Evolutionary conservation across 2,797 vertebrate species (phyloP), one percentile per base, ranked within the genome.

Genomic region (Simalia tracyae): DNA sequence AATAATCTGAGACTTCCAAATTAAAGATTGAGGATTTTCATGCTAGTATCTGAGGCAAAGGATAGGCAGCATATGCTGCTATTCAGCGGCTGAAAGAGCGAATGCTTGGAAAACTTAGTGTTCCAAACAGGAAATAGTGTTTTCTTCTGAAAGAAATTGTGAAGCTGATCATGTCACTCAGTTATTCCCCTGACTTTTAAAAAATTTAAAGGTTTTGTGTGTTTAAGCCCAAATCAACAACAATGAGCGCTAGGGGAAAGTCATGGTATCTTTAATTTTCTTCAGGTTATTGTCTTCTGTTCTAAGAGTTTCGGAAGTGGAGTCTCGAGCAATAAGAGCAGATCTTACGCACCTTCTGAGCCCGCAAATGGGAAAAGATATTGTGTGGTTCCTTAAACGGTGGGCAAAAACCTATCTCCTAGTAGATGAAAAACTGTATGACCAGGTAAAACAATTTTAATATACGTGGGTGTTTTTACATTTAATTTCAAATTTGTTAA

Each of bases 331-430:
- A 89, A 99, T 99, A 92, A 98, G 99, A 96, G 99, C 99, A 66
- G 98, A 98, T 95, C 98, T 99, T 93, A 99, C 98, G 0, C 97
- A 98, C 95, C 98, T 99, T 91, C 98, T 99, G 94, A 99, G 99
- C 95, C 99, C 99, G 5, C 99, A 99, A 96, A 99, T 99, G 99
- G 99, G 99, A 54, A 99, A 99, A 95, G 99, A 99, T 97, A 99
- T 99, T 68, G 98, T 99, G 85, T 99, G 99, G 99, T 99, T 99
- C 97, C 98, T 99, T 90, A 98, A 98, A 93, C 98, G 99, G 1
- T 99, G 99, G 99, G 98, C 98, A 95, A 99, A 99, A 97, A 99
- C 99, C 4, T 99, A 99, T 89, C 98, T 99, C 92, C 97, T 99
- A 92, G 98, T 99, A 96, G 99, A 99, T 90, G 99, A 99, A 97